Percentiles rank a stretch among this genome's conserved stretches.
These are phyloP conservation scores for Andrena bucephala DNA, from an alignment of 2,888 invertebrate species.

Conservation along the genomic window DNA sequence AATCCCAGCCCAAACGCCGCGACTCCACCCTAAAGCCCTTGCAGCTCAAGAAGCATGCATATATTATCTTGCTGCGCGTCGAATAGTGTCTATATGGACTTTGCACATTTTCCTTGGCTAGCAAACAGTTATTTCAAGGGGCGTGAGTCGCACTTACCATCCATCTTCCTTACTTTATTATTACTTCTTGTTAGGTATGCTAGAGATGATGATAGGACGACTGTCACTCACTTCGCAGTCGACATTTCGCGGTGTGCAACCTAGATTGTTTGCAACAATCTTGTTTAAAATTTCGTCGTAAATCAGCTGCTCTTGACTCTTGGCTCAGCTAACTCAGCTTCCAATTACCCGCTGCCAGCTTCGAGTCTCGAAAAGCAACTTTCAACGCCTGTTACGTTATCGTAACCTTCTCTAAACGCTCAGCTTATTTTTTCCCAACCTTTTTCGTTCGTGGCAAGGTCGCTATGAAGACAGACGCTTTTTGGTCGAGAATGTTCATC, in stretches of 20 bases:
- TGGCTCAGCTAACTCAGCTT: not conserved
- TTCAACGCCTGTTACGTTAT: not conserved
- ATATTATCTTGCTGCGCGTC: not conserved
- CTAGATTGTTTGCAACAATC: not conserved
- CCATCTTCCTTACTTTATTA: too few species aligned
- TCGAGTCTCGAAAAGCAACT: not conserved
- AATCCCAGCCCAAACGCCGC: conserved; percentile 55
- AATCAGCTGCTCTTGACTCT: not conserved
- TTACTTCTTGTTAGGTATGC: too few species aligned
- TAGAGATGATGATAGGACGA: too few species aligned
- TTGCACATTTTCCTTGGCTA: not conserved
- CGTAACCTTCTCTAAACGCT: not conserved
- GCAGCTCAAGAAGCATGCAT: not conserved
- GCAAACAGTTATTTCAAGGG: not conserved
- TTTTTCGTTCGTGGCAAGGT: not conserved
- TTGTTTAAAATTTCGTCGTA: not conserved
- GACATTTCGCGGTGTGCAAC: not conserved
- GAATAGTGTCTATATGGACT: not conserved
- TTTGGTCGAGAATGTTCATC: too few species aligned
- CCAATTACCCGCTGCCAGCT: not conserved
- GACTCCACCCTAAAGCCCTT: conserved; percentile 33
- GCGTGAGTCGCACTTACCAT: not conserved
- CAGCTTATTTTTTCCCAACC: not conserved
- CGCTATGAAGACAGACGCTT: too few species aligned
- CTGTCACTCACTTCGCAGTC: not conserved